Percentiles rank a stretch among this genome's conserved stretches.
phyloP scores from a whole-genome alignment of 2,113 vertebrate species.

The Elaphurus davidianus region DNA sequence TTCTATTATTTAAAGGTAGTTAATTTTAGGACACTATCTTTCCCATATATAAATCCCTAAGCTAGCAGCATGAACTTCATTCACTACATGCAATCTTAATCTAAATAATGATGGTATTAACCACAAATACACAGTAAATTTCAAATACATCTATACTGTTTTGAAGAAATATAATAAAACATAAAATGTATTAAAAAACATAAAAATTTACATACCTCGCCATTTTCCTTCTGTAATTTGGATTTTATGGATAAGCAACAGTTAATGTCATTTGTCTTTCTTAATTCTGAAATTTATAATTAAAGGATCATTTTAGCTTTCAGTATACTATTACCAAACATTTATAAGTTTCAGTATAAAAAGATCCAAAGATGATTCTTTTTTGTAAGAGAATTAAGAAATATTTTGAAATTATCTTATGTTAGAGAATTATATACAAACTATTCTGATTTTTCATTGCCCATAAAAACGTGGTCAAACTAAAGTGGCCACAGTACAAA shows the following conservation, averaged over 20 bases:
- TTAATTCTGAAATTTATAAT: conserved; percentile 84
- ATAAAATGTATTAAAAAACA: not conserved
- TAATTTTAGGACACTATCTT: not conserved
- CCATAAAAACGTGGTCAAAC: not conserved
- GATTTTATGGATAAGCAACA: conserved; percentile 91
- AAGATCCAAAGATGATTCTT: not conserved
- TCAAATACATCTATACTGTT: not conserved
- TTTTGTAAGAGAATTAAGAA: not conserved
- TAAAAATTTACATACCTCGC: conserved; percentile 82
- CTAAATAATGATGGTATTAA: not conserved
- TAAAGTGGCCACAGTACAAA: not conserved
- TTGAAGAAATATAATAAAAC: not conserved
- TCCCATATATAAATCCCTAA: not conserved
- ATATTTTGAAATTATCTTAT: not conserved
- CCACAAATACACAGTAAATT: not conserved
- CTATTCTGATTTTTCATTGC: not conserved
- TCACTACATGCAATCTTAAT: not conserved
- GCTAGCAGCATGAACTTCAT: not conserved
- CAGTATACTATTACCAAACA: not conserved
- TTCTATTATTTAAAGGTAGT: not conserved
- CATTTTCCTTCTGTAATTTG: conserved; percentile 91
- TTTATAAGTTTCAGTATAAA: not conserved
- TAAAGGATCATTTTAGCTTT: conserved; percentile 36
- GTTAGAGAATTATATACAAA: not conserved
- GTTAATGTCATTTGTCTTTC: conserved; percentile 88